phyloP scores from a whole-genome alignment of 1,140 invertebrate species.

The Diplogasteroides magnus region DNA sequence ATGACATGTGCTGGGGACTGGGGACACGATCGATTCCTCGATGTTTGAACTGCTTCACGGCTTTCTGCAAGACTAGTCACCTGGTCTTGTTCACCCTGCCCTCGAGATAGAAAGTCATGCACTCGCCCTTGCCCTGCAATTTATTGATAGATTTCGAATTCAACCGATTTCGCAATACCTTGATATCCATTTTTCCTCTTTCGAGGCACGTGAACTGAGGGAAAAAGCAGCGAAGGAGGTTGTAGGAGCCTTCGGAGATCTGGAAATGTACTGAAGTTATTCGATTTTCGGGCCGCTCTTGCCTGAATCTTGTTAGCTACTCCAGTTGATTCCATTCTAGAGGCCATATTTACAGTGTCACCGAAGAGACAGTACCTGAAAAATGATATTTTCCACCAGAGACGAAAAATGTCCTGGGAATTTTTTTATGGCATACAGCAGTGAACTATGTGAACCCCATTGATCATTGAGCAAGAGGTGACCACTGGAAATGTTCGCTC shows the following conservation, averaged over 20 bases:
- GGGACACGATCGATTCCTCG: no score
- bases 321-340: constrained; percentile 32
- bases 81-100: constrained; percentile 24
- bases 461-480: no score
- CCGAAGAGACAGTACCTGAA: constrained; percentile 71
- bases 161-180: constrained; percentile 6
- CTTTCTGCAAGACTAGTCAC: no score
- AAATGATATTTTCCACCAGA: no score
- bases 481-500: no score
- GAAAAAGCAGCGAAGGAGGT: constrained; percentile 16
- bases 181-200: constrained; percentile 19
- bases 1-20: no score
- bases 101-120: constrained; percentile 37
- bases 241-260: constrained; percentile 10
- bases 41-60: no score
- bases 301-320: constrained; percentile 24
- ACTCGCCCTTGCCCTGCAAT: constrained; percentile 39
- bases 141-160: neutral
- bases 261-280: constrained; percentile 11
- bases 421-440: no score
- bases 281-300: neutral
- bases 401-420: no score
- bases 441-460: no score
- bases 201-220: constrained; percentile 15
- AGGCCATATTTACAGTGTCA: constrained; percentile 69